Evolutionary conservation across 1,140 invertebrate species (phyloP).

Genomic region (Sinonovacula constricta): DNA sequence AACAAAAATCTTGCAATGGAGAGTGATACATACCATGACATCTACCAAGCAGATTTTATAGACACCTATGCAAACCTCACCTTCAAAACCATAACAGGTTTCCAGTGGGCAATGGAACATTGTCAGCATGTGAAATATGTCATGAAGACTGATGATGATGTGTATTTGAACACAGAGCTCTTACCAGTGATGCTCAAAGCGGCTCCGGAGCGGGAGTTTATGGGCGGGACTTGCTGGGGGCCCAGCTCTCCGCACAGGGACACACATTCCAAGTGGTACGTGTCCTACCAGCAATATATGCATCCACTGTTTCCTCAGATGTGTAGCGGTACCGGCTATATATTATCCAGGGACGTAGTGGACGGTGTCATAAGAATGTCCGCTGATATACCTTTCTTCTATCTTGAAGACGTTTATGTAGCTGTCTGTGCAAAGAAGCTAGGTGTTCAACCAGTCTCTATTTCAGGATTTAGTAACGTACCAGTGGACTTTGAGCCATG

Average conservation of each 20-base stretch:
- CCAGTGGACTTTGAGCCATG: conserved; percentile 50
- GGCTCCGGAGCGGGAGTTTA: conserved; percentile 34
- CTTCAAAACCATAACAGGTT: conserved; percentile 86
- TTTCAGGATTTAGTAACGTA: conserved; percentile 59
- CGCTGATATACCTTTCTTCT: conserved; percentile 68
- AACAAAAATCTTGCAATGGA: conserved; percentile 78
- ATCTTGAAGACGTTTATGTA: conserved; percentile 77
- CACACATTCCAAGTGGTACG: conserved; percentile 76
- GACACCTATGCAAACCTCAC: conserved; percentile 70
- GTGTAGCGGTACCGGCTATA: conserved; percentile 77
- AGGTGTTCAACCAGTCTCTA: conserved; percentile 37
- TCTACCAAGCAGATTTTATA: conserved; percentile 65
- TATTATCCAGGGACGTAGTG: conserved; percentile 75
- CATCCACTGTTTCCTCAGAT: conserved; percentile 74
- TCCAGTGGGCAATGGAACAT: conserved; percentile 85
- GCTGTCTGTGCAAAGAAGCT: conserved; percentile 61
- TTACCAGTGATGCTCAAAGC: conserved; percentile 56
- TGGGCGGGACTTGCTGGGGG: conserved; percentile 60
- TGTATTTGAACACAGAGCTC: conserved; percentile 86
- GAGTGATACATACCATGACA: conserved; percentile 74
- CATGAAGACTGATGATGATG: conserved; percentile 94
- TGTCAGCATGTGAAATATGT: conserved; percentile 85
- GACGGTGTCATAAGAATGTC: conserved; percentile 66
- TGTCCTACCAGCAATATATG: conserved; percentile 69
- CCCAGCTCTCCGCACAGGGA: conserved; percentile 64